Evolutionary conservation across 2,113 vertebrate species (phyloP), one percentile per base, ranked within the genome.

Genomic region (Equus przewalskii): DNA sequence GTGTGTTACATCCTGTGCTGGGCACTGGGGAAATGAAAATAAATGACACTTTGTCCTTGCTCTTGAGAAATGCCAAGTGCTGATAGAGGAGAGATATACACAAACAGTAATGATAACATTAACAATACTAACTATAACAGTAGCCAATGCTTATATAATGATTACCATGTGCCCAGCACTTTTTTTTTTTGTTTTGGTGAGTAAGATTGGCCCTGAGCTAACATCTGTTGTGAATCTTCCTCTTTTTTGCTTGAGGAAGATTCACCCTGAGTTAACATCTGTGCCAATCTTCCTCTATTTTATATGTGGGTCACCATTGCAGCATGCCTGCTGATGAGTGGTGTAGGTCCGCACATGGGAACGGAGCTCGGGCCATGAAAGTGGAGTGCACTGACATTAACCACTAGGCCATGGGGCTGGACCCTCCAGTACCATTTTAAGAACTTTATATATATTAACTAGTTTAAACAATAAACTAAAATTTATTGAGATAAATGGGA

Each of bases 381-480:
- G 36, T 41, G 36, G 36, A 41, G 36, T 41, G 36, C 36, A 41
- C 36, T 41, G 36, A 41, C 36, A 41, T 41, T 41, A 41, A 41
- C 36, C 36, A 41, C 36, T 41, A 41, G 36, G 36, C 36, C 36
- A 41, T 41, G 36, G 36, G 36, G 36, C 36, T 41, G 36, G 36
- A 41, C 36, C 36, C 36, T 41, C 56, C 6, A 91, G 19, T 26
- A 58, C 13, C 26, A 33, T 87, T 94, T 33, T 5, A 81, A 96
- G n/a, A 76, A 56, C 24, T 75, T 86, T 62, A 2, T 73, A 49
- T 73, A 49, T 86, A 12, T 67, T n/a, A 81, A 49, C 10, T 56
- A 91, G 73, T 46, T 91, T 80, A 82, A 64, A n/a, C 30, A 73
- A 60, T 76, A 84, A 91, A 89, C 24, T 83, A 82, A 89, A 81